These are phyloP conservation scores for Emydoidea blandingii DNA, from an alignment of 2,797 vertebrate species.

Conservation along the genomic window DNA sequence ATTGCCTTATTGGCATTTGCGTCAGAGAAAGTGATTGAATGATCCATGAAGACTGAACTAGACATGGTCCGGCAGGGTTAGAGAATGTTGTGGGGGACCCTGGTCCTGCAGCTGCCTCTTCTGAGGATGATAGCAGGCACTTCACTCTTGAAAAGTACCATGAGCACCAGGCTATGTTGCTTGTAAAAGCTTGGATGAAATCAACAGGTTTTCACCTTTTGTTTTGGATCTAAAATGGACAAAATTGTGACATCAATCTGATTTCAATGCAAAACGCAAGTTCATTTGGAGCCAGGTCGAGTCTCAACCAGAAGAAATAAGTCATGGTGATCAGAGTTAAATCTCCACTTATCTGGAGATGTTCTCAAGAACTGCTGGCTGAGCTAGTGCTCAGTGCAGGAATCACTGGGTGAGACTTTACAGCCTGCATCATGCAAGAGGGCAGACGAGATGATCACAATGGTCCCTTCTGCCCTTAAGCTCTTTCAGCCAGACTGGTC, in stretches of 20 bases:
- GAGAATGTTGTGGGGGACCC: background rate
- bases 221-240: background rate
- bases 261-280: background rate
- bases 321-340: background rate
- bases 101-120: background rate
- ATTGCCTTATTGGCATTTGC: background rate
- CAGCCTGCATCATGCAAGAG: rapidly evolving
- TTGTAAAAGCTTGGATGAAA: background rate
- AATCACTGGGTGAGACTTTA: rapidly evolving
- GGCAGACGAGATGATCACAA: rapidly evolving
- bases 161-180: background rate
- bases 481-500: background rate
- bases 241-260: rapidly evolving
- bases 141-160: background rate
- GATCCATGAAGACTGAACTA: background rate
- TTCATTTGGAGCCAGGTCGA: background rate
- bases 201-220: background rate
- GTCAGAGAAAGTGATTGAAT: background rate
- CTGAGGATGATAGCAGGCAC: background rate
- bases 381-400: background rate
- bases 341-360: background rate
- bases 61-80: background rate
- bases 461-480: rapidly evolving
- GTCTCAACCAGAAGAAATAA: background rate
- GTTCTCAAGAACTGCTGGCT: background rate